Evolutionary conservation across 2,113 vertebrate genomes (phyloP).

Genomic region (Semnopithecus entellus): DNA sequence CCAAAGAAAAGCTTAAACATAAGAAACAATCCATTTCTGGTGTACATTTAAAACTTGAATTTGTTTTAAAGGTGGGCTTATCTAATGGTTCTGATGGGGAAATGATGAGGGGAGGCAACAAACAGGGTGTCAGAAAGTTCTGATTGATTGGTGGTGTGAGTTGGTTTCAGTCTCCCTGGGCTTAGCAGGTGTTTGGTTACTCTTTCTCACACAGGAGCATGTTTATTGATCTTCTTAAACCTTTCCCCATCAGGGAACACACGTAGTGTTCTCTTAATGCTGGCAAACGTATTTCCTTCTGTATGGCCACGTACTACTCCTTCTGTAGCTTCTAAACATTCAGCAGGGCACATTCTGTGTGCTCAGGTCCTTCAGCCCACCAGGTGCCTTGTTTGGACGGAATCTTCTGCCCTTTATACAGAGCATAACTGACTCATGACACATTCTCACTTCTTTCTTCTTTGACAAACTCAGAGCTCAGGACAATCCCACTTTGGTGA

Average conservation of each 20-base stretch:
- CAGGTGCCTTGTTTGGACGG: not conserved
- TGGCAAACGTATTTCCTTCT: not conserved
- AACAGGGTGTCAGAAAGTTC: no score
- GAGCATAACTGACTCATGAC: not conserved
- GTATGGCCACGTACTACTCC: accelerated
- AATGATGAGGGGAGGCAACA: not conserved
- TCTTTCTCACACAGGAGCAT: not conserved
- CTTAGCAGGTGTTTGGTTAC: not conserved
- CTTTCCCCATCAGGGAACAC: not conserved
- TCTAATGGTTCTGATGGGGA: not conserved
- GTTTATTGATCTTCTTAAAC: not conserved
- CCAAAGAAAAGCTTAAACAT: not conserved
- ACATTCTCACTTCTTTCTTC: not conserved
- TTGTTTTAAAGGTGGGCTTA: not conserved
- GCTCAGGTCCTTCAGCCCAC: not conserved
- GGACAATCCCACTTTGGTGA: not conserved
- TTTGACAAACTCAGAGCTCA: not conserved
- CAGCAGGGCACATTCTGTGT: accelerated
- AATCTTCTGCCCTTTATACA: not conserved
- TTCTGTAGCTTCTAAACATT: not conserved
- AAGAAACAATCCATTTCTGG: not conserved
- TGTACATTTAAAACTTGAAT: not conserved
- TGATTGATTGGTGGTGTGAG: not conserved
- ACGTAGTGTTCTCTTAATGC: not conserved
- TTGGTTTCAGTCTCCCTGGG: not conserved